Evolutionary conservation across 2,797 vertebrate species (phyloP).

Genomic region (Siniperca obscura): DNA sequence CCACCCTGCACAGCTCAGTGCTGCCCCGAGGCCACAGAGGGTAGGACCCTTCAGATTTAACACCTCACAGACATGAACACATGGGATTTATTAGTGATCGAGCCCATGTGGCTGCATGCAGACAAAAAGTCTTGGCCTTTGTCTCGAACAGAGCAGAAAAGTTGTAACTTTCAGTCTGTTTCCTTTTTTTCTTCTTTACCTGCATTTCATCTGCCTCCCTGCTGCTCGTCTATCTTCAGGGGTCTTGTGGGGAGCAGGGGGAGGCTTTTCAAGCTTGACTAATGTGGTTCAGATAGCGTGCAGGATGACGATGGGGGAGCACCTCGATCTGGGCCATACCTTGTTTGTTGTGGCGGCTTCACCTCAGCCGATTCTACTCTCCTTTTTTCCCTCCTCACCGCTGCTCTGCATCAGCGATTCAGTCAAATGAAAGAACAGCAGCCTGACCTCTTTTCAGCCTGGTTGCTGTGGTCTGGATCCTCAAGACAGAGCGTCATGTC

Average conservation of each 20-base stretch:
- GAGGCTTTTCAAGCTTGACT: constrained; percentile 76
- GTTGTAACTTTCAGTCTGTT: constrained; percentile 51
- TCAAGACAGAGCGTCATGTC: constrained; percentile 41
- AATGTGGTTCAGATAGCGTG: constrained; percentile 79
- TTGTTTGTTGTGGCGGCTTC: constrained; percentile 71
- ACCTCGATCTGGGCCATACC: constrained; percentile 74
- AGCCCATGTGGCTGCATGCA: constrained; percentile 48
- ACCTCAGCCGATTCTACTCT: constrained; percentile 48
- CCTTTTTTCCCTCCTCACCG: constrained; percentile 35
- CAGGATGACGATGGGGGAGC: constrained; percentile 71
- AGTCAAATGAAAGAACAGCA: constrained; percentile 76
- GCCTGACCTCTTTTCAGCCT: constrained; percentile 63
- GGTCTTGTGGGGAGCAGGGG: constrained; percentile 55
- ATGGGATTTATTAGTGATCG: constrained; percentile 77
- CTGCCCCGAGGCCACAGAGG: constrained; percentile 67
- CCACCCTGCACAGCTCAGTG: constrained; percentile 55
- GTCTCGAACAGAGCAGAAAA: constrained; percentile 53
- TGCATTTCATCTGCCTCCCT: constrained; percentile 72
- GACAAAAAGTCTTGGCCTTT: constrained; percentile 57
- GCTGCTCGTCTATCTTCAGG: constrained; percentile 73
- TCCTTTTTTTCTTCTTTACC: constrained; percentile 53
- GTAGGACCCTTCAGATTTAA: constrained; percentile 76
- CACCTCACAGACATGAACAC: constrained; percentile 78
- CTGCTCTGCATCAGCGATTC: constrained; percentile 55
- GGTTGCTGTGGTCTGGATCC: constrained; percentile 47